Conservation (phyloP, 2,797 vertebrate genomes). For the Bovichtus diacanthus region DNA sequence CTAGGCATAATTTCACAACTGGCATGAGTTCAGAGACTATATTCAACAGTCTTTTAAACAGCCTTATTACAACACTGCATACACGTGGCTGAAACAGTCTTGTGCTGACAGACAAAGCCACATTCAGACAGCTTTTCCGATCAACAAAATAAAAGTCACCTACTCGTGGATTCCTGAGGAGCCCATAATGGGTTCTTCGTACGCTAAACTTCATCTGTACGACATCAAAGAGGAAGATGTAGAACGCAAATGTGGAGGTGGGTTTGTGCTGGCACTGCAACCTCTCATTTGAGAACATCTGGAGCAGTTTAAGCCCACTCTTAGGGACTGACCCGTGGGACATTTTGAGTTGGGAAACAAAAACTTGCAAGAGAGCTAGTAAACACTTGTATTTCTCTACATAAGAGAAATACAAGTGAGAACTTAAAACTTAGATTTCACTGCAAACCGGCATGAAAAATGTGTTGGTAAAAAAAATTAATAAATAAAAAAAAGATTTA, state of each 20-base stretch:
- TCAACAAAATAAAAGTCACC: conserved; percentile 69
- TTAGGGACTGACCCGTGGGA: conserved; percentile 75
- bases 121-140: conserved; percentile 58
- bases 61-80: conserved; percentile 66
- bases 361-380: conserved; percentile 66
- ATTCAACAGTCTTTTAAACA: conserved; percentile 60
- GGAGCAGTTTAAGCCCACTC: conserved; percentile 80
- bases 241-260: conserved; percentile 70
- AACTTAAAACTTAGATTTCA: conserved; percentile 31
- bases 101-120: conserved; percentile 69
- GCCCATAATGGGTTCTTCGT: conserved; percentile 41
- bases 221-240: conserved; percentile 79
- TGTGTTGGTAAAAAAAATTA: neutral
- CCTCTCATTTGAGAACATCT: conserved; percentile 84
- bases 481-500: conserved; percentile 4
- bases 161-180: conserved; percentile 55
- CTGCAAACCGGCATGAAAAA: conserved; percentile 28
- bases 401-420: neutral
- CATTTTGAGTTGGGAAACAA: conserved; percentile 77
- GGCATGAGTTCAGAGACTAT: conserved; percentile 63
- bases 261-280: conserved; percentile 76
- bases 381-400: conserved; percentile 61
- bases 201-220: conserved; percentile 53
- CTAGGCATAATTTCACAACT: conserved; percentile 62
- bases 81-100: conserved; percentile 61